These are phyloP conservation scores for Micrasema minimum DNA, from an alignment of 1,140 invertebrate species.

Conservation along the genomic window DNA sequence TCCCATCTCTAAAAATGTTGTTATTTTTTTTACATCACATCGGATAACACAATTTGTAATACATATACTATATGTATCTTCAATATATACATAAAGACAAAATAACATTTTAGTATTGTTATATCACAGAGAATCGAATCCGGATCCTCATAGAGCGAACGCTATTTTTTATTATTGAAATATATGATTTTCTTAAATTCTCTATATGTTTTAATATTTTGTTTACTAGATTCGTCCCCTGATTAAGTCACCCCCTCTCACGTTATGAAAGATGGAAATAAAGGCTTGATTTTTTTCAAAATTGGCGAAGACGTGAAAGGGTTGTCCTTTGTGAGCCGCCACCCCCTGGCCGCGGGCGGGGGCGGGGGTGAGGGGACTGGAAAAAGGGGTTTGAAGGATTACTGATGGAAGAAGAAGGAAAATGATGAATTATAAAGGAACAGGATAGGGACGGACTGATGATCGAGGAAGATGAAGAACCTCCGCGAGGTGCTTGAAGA, in stretches of 20 bases:
- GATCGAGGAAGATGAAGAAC: slow-evolving; percentile 14
- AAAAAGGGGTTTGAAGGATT: slow-evolving; percentile 41
- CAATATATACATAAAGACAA: too few species aligned
- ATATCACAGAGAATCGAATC: too few species aligned
- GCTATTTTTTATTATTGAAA: too few species aligned
- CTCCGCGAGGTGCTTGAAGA: background rate
- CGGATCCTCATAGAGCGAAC: too few species aligned
- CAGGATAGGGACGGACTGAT: slow-evolving; percentile 1
- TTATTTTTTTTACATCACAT: too few species aligned
- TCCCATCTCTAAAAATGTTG: too few species aligned
- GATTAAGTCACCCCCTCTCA: slow-evolving; percentile 25
- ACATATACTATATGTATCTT: too few species aligned
- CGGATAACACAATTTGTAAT: too few species aligned
- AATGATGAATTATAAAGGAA: slow-evolving; percentile 32
- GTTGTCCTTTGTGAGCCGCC: slow-evolving; percentile 49
- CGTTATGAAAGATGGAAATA: slow-evolving; percentile 43
- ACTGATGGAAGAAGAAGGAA: slow-evolving; percentile 37
- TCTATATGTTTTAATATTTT: too few species aligned
- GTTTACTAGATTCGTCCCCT: slow-evolving; percentile 25
- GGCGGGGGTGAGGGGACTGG: slow-evolving; percentile 1
- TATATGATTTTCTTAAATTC: too few species aligned
- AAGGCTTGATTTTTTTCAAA: slow-evolving; percentile 49
- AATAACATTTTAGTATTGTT: too few species aligned
- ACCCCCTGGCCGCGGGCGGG: background rate
- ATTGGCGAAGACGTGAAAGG: slow-evolving; percentile 50